Evolutionary conservation across 2,888 invertebrate genomes (phyloP), one percentile per base, ranked within the genome.

Genomic region (Spilosoma lubricipeda): DNA sequence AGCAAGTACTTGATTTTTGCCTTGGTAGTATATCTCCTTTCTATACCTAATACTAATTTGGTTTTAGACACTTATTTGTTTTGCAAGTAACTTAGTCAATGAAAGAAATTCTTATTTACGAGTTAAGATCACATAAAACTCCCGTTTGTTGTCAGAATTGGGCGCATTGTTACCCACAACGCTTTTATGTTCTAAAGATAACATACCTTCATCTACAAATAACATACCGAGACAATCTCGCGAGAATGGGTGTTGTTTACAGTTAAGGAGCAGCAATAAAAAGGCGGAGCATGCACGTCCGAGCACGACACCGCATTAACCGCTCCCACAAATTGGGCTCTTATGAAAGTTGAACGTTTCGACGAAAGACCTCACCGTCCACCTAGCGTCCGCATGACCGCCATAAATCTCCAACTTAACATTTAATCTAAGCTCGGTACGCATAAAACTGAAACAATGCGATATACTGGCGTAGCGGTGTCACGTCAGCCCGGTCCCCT

Each of bases 231-330:
- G 90, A 87, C 90, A 89, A 88, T 88, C 87, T 88, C 75, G 77
- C 86, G 83, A 89, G 90, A 93, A 94, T 95, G 94, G 95, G 94
- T 94, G 94, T 94, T 92, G 93, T 94, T 91, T 93, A 94, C 94
- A 93, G 94, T 94, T 93, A 94, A 91, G 94, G 93, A 94, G 93
- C 94, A 94, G 94, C 87, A 92, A 95, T 94, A 95, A 95, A 95
- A 94, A 94, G 94, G 94, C 94, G 94, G 94, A 90, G 93, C 94
- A 92, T 92, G 92, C 92, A 92, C 92, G 92, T 87, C 84, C 87
- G 89, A 83, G 90, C 94, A 94, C 93, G 94, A 93, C 93, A 91
- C 88, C 88, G 89, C 94, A 93, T 92, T 92, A 93, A 92, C 90
- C 87, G 89, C 90, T 89, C 89, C 88, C 91, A 94, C 94, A 94